Base-by-base conservation (phyloP, 2,888 invertebrate genomes). In the Callinectes sapidus region DNA sequence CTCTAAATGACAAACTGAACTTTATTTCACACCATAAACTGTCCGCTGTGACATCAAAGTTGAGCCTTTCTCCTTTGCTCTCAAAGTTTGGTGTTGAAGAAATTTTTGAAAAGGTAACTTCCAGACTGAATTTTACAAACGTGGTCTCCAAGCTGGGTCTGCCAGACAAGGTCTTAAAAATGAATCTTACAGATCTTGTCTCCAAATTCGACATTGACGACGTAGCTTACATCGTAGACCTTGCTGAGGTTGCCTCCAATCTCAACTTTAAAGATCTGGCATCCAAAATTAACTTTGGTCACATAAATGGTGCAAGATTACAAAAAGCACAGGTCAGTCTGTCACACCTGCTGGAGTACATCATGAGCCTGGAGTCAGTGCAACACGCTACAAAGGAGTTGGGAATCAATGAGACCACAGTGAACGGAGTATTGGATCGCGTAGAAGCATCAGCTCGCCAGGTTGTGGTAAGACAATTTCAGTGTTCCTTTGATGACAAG, bases 251-350 rank as follows among this genome's bases (percentile, higher is more conserved):
- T 18, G 42, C 55, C 23, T 32, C 88, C 54, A 88, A 55, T 28
- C 6, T 61, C 1, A 88, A 23, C 39, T 5, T 61, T n/a, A 55
- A 55, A 88, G 88, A 91, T 66, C 14, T 92, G 48, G n/a, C 92
- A 42, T n/a, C 18, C 13, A 23, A 23, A 18, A 55, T 55, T 55
- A 55, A 88, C 18, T n/a, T 28, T 32, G 55, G n/a, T n/a, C 42
- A 88, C 1, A 28, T 13, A 28, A 88, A 54, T 10, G 28, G 32
- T 10, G 55, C 35, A 35, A 35, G 32, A 28, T 42, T 48, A 13
- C 35, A n/a, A n/a, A 18, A 88, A 18, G 55, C 10, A 16, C 14
- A 32, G 6, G 32, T 32, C 8, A 88, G 2, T 35, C 32, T 42
- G 23, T 54, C 35, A 28, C 42, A 55, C n/a, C 23, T 10, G 55